These are phyloP conservation scores for Alloscopus bannaensis DNA, from an alignment of 2,888 invertebrate species.

Conservation along the genomic window DNA sequence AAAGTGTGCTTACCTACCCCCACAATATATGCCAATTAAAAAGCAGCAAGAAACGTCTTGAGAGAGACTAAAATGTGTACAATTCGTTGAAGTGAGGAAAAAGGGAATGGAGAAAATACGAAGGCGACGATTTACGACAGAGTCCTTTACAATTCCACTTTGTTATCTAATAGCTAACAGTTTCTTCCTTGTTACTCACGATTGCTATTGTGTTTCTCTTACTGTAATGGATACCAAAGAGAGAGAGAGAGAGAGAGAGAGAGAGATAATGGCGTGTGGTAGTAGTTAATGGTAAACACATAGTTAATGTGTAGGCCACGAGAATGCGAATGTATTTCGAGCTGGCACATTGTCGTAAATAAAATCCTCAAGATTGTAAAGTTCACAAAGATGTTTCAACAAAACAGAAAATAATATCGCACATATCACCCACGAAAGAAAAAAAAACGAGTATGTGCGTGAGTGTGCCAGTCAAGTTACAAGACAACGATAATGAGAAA, in stretches of 20 bases:
- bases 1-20: no score
- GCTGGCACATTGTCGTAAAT: conserved; percentile 61
- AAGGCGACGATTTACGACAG: conserved; percentile 53
- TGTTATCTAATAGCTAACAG: neutral
- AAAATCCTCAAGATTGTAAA: conserved; percentile 42
- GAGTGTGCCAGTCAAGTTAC: neutral
- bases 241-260: conserved; percentile 14
- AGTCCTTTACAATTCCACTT: conserved; percentile 30
- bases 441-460: conserved; percentile 6
- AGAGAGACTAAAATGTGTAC: no score
- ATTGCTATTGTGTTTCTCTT: neutral
- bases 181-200: conserved; percentile 15
- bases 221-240: neutral
- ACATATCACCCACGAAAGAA: conserved; percentile 6
- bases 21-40: no score
- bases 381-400: conserved; percentile 24
- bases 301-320: conserved; percentile 21
- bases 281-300: conserved; percentile 38
- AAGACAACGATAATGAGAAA: conserved; percentile 39
- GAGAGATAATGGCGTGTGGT: conserved; percentile 42
- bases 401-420: conserved; percentile 13
- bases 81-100: conserved; percentile 6
- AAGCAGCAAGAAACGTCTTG: neutral
- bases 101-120: conserved; percentile 39
- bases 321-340: conserved; percentile 29